Percentiles rank a stretch among this genome's conserved stretches.
Evolutionary conservation across 2,888 invertebrate species (phyloP).

Genomic region (Eristalis intricaria): DNA sequence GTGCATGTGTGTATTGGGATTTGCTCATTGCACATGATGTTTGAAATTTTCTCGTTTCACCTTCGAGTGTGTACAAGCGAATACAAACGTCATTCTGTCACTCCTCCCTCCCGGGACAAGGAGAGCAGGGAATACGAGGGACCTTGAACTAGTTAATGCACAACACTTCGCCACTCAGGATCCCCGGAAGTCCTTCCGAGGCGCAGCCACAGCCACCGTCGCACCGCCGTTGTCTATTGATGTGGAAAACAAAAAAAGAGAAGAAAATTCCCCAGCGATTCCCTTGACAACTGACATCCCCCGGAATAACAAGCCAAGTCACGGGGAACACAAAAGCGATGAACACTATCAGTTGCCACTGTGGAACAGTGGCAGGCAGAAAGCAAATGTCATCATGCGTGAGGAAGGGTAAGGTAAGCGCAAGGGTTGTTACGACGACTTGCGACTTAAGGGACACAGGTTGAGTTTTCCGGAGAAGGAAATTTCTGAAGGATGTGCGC

Average conservation of each 20-base stretch:
- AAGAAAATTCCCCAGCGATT: constrained; percentile 26
- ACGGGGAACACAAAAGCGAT: constrained; percentile 14
- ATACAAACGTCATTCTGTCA: constrained; percentile 9
- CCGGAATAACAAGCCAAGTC: not conserved
- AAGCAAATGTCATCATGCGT: constrained; percentile 42
- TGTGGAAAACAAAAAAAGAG: not conserved
- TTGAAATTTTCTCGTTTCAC: not conserved
- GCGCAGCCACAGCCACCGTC: not conserved
- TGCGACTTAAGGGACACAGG: constrained; percentile 34
- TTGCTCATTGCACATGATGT: not conserved
- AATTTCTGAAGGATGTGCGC: constrained; percentile 55
- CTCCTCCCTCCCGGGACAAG: not conserved
- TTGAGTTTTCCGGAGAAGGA: constrained; percentile 63
- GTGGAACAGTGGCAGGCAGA: not conserved
- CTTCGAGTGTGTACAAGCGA: constrained; percentile 1
- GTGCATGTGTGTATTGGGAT: not conserved
- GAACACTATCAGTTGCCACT: constrained; percentile 47
- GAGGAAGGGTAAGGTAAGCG: constrained; percentile 18
- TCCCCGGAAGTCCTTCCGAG: constrained; percentile 55
- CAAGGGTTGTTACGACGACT: not conserved
- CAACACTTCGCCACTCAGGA: not conserved
- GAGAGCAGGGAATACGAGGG: constrained; percentile 18
- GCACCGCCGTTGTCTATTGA: constrained; percentile 11
- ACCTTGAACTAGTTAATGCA: constrained; percentile 68
- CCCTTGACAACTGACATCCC: constrained; percentile 30